These are phyloP conservation scores for Sinelater perroti DNA, from an alignment of 2,888 invertebrate species.

Conservation along the genomic window DNA sequence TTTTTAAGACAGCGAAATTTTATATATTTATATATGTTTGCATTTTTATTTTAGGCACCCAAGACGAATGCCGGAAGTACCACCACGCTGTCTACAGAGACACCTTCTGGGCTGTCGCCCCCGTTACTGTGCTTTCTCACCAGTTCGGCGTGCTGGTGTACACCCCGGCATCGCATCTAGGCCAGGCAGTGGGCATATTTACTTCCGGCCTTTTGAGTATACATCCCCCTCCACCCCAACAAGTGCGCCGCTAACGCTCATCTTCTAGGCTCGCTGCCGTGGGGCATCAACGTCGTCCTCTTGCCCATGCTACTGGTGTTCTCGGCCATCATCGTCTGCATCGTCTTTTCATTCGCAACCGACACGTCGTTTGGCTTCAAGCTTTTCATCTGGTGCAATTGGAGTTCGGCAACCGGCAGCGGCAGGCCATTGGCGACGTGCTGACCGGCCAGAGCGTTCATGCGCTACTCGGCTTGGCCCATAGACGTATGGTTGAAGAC, in stretches of 20 bases:
- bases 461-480: slow-evolving; percentile 21
- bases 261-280: slow-evolving; percentile 31
- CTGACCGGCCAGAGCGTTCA: slow-evolving; percentile 28
- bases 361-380: slow-evolving; percentile 32
- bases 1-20: not conserved
- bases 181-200: slow-evolving; percentile 29
- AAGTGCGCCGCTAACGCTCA: not conserved
- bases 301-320: slow-evolving; percentile 34
- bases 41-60: slow-evolving; percentile 24
- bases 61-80: slow-evolving; percentile 30
- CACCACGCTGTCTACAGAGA: slow-evolving; percentile 30
- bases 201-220: slow-evolving; percentile 31
- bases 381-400: slow-evolving; percentile 31
- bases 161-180: slow-evolving; percentile 32
- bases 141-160: slow-evolving; percentile 34
- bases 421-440: slow-evolving; percentile 18
- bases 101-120: slow-evolving; percentile 30
- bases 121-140: slow-evolving; percentile 33
- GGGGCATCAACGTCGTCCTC: slow-evolving; percentile 29
- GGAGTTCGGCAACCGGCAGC: slow-evolving; percentile 31
- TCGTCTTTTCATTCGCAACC: slow-evolving; percentile 31
- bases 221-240: no score
- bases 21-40: not conserved
- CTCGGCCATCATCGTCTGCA: slow-evolving; percentile 27
- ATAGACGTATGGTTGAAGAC: slow-evolving; percentile 36